Evolutionary conservation across 2,888 invertebrate genomes (phyloP), one percentile per base, ranked within the genome.

Genomic region (Dasysyrphus tricinctus): DNA sequence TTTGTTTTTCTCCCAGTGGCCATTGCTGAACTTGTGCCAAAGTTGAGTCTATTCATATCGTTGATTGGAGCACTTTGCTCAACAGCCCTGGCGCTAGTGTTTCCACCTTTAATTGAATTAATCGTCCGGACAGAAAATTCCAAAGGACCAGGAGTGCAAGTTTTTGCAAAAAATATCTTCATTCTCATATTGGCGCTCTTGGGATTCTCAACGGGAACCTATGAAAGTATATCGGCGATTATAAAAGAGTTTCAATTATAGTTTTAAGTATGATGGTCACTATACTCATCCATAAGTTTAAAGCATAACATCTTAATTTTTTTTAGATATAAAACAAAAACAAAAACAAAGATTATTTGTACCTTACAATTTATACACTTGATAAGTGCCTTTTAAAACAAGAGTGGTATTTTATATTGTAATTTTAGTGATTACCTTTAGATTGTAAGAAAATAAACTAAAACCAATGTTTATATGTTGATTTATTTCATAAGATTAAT

Each of bases 11-110:
- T 93, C 94, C 19, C 94, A 98, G 98, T 98, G 93, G 92, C 95
- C 11, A 93, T 98, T 88, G 98, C 98, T 0, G 97, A 97, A 91
- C 94, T 96, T 1, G 96, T 98, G 79, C 98, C 98, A 0, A 95
- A 97, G 89, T 93, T 98, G 86, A 96, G 96, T 3, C 93, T 97
- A 2, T 97, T 98, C 92, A 98, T 98, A 88, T 98, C 98, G 0
- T 92, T 98, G 85, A 97, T 98, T 37, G 98, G 98, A 6, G 97
- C 98, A 0, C 94, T 98, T 0, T 97, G 97, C 91, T 97, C 97
- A 89, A 96, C 98, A 6, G 95, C 97, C 0, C 93, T 98, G 86
- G 98, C 98, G 0, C 94, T 98, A 47, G 94, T 98, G 51, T 96
- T 98, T 90, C 98, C 98, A 2, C 97, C 98, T 0, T 94, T 97